Evolutionary conservation across 2,113 vertebrate genomes (phyloP), one percentile per base, ranked within the genome.

Genomic region (Proterorhinus semilunaris): DNA sequence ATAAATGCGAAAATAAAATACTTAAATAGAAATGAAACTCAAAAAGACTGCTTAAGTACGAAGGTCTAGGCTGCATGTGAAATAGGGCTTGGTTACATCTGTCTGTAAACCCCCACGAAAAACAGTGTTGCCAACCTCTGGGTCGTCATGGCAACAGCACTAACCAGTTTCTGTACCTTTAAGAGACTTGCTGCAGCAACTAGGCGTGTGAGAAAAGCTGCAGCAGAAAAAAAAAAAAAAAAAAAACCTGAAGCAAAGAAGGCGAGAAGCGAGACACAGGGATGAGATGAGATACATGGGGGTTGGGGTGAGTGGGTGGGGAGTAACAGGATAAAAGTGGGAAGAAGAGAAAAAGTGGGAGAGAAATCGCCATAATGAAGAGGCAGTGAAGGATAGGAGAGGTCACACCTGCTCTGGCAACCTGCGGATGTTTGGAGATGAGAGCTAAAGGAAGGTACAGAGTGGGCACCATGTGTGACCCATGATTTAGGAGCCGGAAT

Each of bases 121-220:
- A 61, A 21, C 5, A 53, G 71, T 76, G 71, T 64, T 70, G 73
- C 75, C 77, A 87, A 73, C 57, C 63, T 71, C 72, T 85, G 72
- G 16, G 71, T 90, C 76, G 44, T 84, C 86, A 88, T 65, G 68
- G 86, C 78, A 86, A 89, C 86, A 83, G 67, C 80, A 72, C 57
- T 76, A 82, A 82, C 75, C 80, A 71, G 77, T 66, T 55, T 82
- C 88, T 90, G 90, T 80, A 68, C 84, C 89, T 91, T 90, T 90
- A 91, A 91, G 86, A 89, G 85, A 68, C 84, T 86, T 81, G 84
- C 86, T 89, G 90, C 89, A 87, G 89, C 85, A 85, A 72, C 74
- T 85, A 79, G 78, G 87, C 82, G 82, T 85, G 88, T 88, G 88
- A 78, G 75, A 79, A 65, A 68, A 82, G 86, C 81, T 84, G 86